Evolutionary conservation across 2,797 vertebrate genomes (phyloP).

Genomic region (Spinibarbus caldwelli): DNA sequence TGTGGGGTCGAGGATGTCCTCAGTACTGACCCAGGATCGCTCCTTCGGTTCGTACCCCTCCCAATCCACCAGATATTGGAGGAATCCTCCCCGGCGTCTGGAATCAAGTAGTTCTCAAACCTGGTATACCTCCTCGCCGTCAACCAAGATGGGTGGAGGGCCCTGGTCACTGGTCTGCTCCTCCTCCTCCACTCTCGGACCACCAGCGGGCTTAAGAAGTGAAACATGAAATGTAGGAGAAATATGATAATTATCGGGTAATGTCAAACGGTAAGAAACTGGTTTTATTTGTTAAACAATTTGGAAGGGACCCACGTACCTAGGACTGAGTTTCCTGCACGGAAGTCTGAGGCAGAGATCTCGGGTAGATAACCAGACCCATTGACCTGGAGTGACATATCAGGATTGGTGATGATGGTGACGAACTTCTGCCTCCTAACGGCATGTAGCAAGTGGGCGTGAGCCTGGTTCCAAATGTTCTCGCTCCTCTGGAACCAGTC

Average conservation of each 20-base stretch:
- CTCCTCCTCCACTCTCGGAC: background rate
- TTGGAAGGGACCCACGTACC: background rate
- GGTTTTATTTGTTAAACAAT: background rate
- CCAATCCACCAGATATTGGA: background rate
- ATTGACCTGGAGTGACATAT: background rate
- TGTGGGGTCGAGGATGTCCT: background rate
- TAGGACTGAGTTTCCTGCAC: background rate
- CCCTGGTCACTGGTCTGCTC: no score
- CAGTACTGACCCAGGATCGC: no score
- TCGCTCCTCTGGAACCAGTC: background rate
- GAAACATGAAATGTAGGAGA: background rate
- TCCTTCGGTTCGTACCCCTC: background rate
- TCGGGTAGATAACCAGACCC: background rate
- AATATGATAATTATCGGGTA: background rate
- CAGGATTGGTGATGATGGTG: no score
- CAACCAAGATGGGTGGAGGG: background rate
- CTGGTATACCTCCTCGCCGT: background rate
- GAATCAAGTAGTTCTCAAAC: background rate
- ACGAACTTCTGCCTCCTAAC: background rate
- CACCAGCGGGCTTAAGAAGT: background rate
- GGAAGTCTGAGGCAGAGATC: background rate
- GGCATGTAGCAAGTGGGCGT: background rate
- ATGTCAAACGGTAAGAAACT: background rate
- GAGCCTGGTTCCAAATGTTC: background rate
- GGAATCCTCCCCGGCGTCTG: background rate